Evolutionary conservation across 2,797 vertebrate species (phyloP).

Genomic region (Hephaestus fuliginosus): DNA sequence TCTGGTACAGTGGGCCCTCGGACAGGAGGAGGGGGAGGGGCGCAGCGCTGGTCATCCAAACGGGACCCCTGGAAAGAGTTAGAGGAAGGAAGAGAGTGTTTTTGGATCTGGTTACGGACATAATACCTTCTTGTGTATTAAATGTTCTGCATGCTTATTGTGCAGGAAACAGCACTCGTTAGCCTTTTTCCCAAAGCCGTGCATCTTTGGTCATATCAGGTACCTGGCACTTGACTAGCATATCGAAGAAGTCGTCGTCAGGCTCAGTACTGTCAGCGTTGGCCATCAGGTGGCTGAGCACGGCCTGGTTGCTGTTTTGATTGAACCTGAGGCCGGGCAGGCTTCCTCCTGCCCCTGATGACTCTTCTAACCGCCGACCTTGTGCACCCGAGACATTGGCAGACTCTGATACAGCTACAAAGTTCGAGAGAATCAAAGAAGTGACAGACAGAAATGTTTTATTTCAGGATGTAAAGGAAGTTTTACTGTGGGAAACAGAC

Average conservation of each 20-base stretch:
- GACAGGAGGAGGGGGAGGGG: constrained; percentile 88
- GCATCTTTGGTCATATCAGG: background rate
- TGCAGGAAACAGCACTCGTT: background rate
- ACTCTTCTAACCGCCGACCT: constrained; percentile 89
- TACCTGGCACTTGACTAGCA: constrained; percentile 96
- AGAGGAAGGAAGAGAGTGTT: background rate
- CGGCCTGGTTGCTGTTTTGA: constrained; percentile 79
- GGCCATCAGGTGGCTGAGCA: constrained; percentile 90
- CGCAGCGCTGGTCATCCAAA: constrained; percentile 97
- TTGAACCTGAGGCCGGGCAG: constrained; percentile 90
- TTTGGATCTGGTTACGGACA: background rate
- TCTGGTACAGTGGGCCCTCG: constrained; percentile 95
- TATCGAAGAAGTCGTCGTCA: constrained; percentile 96
- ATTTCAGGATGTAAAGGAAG: background rate
- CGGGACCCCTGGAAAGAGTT: constrained; percentile 89
- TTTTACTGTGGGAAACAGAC: background rate
- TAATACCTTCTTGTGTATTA: background rate
- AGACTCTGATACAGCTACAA: constrained; percentile 86
- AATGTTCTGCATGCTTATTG: background rate
- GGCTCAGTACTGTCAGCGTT: constrained; percentile 85
- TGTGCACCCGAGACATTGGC: constrained; percentile 87
- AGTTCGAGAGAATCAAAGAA: background rate
- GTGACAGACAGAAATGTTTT: background rate
- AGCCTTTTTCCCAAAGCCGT: background rate
- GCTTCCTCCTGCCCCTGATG: constrained; percentile 84